Base-by-base conservation (phyloP, 2,797 vertebrate genomes). In the Phrynocephalus vlangalii region DNA sequence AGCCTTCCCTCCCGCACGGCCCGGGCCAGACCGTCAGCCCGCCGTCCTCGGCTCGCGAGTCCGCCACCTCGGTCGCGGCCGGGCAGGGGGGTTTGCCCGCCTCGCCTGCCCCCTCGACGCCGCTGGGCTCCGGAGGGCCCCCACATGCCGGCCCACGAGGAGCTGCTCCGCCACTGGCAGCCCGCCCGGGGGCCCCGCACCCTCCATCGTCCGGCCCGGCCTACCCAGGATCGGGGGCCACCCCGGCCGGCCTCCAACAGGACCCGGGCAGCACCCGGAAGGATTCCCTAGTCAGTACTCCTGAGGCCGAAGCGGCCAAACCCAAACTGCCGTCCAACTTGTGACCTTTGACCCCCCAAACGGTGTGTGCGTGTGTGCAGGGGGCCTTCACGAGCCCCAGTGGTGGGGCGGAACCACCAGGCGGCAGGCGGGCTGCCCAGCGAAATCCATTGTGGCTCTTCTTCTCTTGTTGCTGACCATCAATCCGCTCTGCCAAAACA, bases 301-400 rank as follows among this genome's bases (percentile, higher is more conserved):
- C 98, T 22, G 98, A 98, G 83, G 98, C 97, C 91, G 98, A 99
- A 95, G 97, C 97, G 9, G 94, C 97, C 87, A 97, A 98, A 97
- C 98, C 98, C 87, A 97, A 98, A 96, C 97, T 99, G 84, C 98
- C 98, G 56, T 99, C 99, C 96, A 99, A 99, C 96, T 98, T 99
- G 98, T 99, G 98, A 99, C 98, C 96, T 92, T 95, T 5, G 75
- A 77, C 11, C 44, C 9, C 4, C 9, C 4, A 0, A 33, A 75
- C 91, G 18, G 18, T 11, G 60, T 11, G 11, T 20, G 16, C 18
- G 60, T 63, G 60, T 28, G 30, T 24, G 66, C 73, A 52, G 44
- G 16, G 2, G 4, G 0, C 30, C n/a, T 33, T 33, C 33, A n/a
- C 11, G 60, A 13, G 0, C 16, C 30, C 67, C 15, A 8, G 28